Evolutionary conservation across 2,888 invertebrate genomes (phyloP), one percentile per base, ranked within the genome.

Genomic region (Melitaea athalia): DNA sequence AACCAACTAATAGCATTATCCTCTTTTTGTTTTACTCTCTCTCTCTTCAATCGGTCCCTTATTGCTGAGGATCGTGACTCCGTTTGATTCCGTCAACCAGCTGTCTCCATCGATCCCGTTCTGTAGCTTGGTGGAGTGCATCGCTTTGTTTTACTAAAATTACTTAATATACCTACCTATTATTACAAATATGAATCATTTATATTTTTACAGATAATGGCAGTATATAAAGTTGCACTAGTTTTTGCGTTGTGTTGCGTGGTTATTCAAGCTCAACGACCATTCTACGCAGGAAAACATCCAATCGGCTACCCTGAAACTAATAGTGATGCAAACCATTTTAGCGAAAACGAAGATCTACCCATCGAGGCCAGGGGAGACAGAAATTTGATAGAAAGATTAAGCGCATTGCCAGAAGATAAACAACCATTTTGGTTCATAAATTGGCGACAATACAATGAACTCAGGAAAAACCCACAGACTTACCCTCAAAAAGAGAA

Each of bases 371-470:
- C 94, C 0, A 87, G 88, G 42, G 72, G 72, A n/a, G 70, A 72
- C 31, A 49, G 70, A 0, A 64, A 68, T 49, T 53, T 70, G 8
- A 24, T 72, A 12, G 68, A 55, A 10, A 65, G 65, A 59, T 33
- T 70, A 45, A 63, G 68, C n/a, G 24, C 63, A 31, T 59, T 72
- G 61, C 72, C 70, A 3, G 24, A 59, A 12, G 63, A 70, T 6
- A 60, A 49, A 5, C 70, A 66, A 59, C 72, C 72, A 0, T 95
- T 95, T 81, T 95, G 95, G 95, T 94, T 93, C 67, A 72, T 95
- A 24, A 96, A 96, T 79, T 94, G 94, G 76, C 88, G 93, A 63
- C 93, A 93, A 0, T 95, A 95, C 57, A 94, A 95, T 72, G 91
- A 87, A 0, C 85, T 94, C 7, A 91, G 94, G 43, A 84, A 81